Base-by-base conservation (phyloP, 2,113 vertebrate genomes). In the Dasyornis broadbenti region DNA sequence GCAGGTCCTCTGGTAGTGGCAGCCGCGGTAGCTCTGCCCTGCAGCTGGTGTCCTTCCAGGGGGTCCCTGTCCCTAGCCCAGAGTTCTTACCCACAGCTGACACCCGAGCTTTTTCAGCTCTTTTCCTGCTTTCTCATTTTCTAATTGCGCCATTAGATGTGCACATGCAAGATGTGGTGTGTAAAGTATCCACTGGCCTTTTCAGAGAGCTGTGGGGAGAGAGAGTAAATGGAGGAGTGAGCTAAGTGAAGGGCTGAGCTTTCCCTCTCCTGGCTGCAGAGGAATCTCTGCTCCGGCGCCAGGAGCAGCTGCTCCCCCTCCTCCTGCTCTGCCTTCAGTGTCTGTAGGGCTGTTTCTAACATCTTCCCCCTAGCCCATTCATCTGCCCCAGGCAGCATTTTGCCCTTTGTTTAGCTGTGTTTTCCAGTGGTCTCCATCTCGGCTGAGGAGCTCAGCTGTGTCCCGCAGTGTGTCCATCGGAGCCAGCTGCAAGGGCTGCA, bases 231-330 rank as follows among this genome's bases (percentile, higher is more conserved):
- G n/a, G 33, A 82, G 4, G 24, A 13, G 19, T 2, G 13, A 15
- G 53, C 20, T 18, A 10, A 47, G 28, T 0, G 15, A 8, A 53
- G 4, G 10, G 8, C 2, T 35, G 39, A 82, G 9, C 31, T 65
- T 13, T 22, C 3, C 7, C 24, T 13, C 24, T 35, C 13, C 16
- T 0, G 11, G 11, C 50, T 21, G 37, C 57, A 28, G 11, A 8
- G 27, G 3, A 5, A 7, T 4, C 4, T n/a, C 59, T 4, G 20
- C 54, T 19, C 4, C 0, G 22, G 26, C 0, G 1, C 28, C 1
- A 0, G 39, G 13, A 21, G 6, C 64, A 30, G 19, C 15, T 44
- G 14, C 40, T 54, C 31, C 28, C 6, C 11, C 8, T 17, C 14
- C 44, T 63, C 10, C 61, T 86, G 42, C 23, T 64, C 49, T 19